phyloP scores from a whole-genome alignment of 2,797 vertebrate genomes.

The Taeniopygia guttata region DNA sequence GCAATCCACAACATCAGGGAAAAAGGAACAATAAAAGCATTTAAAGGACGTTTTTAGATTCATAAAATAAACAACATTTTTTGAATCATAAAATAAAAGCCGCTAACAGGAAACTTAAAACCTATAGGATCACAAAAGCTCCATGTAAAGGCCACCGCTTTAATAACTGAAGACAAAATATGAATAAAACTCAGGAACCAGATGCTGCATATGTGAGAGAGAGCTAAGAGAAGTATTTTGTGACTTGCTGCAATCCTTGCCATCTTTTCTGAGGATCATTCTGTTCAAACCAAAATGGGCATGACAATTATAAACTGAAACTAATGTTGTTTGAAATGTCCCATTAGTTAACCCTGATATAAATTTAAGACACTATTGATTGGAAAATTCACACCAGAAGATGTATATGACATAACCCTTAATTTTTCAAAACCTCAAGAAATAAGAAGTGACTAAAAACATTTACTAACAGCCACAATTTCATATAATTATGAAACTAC shows the following conservation, averaged over 20 bases:
- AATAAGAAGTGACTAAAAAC: neutral
- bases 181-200: neutral
- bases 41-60: conserved; percentile 5
- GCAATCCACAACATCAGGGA: neutral
- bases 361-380: neutral
- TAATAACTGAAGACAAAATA: conserved; percentile 3
- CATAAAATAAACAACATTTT: neutral
- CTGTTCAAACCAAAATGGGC: neutral
- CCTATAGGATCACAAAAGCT: neutral
- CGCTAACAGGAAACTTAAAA: neutral
- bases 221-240: neutral
- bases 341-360: neutral
- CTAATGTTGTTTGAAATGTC: neutral
- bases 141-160: neutral
- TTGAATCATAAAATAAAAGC: neutral
- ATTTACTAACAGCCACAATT: neutral
- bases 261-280: neutral
- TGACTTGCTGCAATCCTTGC: neutral
- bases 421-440: neutral
- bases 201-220: neutral
- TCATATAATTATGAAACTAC: neutral
- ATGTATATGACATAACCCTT: neutral
- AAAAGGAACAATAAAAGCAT: neutral
- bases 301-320: neutral
- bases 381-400: neutral